Conservation (phyloP, 2,797 vertebrate species). For the Sarcoramphus papa region DNA sequence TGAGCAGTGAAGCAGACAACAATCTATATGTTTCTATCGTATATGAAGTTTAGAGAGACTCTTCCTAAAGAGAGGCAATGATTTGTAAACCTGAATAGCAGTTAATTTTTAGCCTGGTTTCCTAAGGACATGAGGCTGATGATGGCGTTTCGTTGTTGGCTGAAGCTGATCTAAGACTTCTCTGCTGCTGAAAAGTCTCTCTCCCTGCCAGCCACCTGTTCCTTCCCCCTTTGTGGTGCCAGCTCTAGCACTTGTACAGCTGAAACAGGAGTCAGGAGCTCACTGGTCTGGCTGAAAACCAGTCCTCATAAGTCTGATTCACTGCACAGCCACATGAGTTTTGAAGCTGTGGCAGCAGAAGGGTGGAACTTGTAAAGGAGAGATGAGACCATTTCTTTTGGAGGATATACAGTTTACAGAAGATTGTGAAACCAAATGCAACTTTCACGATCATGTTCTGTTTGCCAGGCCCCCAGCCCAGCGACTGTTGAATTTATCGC, state of each 20-base stretch:
- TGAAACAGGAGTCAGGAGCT: background rate
- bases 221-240: background rate
- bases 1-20: background rate
- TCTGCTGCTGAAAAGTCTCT: background rate
- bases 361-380: background rate
- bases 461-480: background rate
- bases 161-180: background rate
- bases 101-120: slow-evolving; percentile 34
- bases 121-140: background rate
- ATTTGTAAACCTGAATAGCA: background rate
- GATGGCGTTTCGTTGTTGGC: background rate
- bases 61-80: background rate
- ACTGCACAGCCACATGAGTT: background rate
- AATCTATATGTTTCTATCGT: background rate
- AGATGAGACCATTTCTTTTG: background rate
- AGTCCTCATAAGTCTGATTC: background rate
- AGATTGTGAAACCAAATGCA: background rate
- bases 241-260: background rate
- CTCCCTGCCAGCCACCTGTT: background rate
- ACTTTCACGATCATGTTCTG: background rate
- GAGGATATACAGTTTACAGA: background rate
- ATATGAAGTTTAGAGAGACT: background rate
- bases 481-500: background rate
- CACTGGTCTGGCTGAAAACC: background rate
- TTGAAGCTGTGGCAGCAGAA: background rate